Conservation (phyloP, 2,888 invertebrate genomes). For the Coremacera marginata region DNA sequence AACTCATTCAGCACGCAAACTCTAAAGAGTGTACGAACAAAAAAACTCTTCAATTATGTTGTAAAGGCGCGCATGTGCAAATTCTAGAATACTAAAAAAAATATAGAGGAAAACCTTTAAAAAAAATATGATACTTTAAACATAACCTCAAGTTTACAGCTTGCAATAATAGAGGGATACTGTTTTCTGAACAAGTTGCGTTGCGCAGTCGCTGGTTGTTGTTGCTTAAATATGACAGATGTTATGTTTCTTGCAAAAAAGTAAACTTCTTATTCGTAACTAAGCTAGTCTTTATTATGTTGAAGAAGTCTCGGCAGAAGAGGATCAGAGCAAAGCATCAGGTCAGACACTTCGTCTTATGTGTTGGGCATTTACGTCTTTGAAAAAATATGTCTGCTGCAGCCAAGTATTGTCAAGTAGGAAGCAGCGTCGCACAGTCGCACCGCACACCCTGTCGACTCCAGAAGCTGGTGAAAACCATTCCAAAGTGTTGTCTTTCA, state of each 20-base stretch:
- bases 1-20: too few species aligned
- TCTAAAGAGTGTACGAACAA: neutral
- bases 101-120: neutral
- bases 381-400: too few species aligned
- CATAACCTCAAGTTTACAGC: too few species aligned
- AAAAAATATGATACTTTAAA: too few species aligned
- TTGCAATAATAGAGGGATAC: too few species aligned
- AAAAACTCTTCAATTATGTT: conserved; percentile 15
- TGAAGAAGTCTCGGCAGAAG: neutral
- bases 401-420: too few species aligned
- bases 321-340: neutral
- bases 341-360: conserved; percentile 4
- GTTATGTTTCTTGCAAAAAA: conserved; percentile 26
- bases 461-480: too few species aligned
- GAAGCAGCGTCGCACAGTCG: too few species aligned
- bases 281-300: too few species aligned
- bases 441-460: too few species aligned
- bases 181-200: too few species aligned
- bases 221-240: conserved; percentile 42
- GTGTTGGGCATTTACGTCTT: neutral
- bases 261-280: neutral
- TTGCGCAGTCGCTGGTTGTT: conserved; percentile 11
- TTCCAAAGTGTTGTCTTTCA: too few species aligned
- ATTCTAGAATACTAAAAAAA: neutral
- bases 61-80: conserved; percentile 17